Evolutionary conservation across 1,140 invertebrate genomes (phyloP), one percentile per base, ranked within the genome.

Genomic region (Camponotus pennsylvanicus): DNA sequence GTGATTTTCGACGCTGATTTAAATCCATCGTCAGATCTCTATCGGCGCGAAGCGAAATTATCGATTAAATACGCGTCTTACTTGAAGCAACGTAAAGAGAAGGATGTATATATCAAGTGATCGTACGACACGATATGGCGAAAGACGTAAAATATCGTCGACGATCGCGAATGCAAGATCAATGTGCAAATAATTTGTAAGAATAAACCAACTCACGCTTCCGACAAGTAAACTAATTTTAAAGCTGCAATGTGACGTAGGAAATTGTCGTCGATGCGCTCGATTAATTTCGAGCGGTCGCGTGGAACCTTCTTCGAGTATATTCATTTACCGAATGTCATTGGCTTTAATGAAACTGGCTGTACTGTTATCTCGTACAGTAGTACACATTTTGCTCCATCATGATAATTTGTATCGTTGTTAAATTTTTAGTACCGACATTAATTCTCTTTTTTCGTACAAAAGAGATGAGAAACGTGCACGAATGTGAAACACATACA

Each of bases 221-320:
- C 52, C 79, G 40, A 21, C 67, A 37, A 21, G 79, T 42, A 40
- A 82, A 82, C 40, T 73, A 71, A 82, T 73, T 82, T n/a, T 27
- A 61, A 1, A 73, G 40, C n/a, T 73, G n/a, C 67, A 61, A 52
- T 40, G 52, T 71, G 32, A 75, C 69, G 37, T 32, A 40, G 75
- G 40, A 45, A 78, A 61, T 71, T 52, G 45, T 61, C 21, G 63
- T 5, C 52, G 37, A 52, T 64, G 37, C 67, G 66, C 67, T 79
- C 66, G 75, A 73, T 88, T 73, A 73, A 27, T 73, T 70, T n/a
- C 2, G 59, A 52, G 13, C 86, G 11, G 32, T 86, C 21, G 18
- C 37, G 64, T 15, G 45, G 57, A 71, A 79, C 42, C 32, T 71
- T 63, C 34, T 55, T 61, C 3, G n/a, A 40, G 37, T 37, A 49